These are phyloP conservation scores for Nasonia oneida DNA, from an alignment of 2,888 invertebrate species.

Conservation along the genomic window DNA sequence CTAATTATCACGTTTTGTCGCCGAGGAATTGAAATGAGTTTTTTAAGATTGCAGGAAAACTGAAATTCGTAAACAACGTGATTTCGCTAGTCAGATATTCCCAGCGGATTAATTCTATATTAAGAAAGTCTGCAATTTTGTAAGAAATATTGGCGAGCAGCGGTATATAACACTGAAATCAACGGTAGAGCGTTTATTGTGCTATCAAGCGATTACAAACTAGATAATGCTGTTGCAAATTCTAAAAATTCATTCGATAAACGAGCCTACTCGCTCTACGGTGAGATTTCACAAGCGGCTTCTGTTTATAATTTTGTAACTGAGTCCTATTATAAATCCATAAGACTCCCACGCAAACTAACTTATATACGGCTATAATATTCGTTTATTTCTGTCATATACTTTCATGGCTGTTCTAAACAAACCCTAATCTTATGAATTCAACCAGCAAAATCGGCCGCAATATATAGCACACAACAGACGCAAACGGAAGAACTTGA, in stretches of 20 bases:
- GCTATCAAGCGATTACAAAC: constrained; percentile 33
- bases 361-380: background rate
- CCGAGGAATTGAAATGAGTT: background rate
- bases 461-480: too few relatives aligned
- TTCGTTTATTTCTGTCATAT: too few relatives aligned
- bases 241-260: constrained; percentile 32
- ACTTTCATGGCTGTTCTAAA: too few relatives aligned
- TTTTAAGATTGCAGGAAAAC: background rate
- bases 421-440: too few relatives aligned
- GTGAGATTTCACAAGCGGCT: constrained; percentile 27
- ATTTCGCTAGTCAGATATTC: background rate
- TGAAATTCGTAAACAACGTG: background rate
- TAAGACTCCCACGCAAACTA: background rate
- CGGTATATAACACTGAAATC: constrained; percentile 37
- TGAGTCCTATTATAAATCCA: constrained; percentile 13
- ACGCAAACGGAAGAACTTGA: background rate
- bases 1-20: background rate
- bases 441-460: too few relatives aligned
- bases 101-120: background rate
- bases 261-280: background rate
- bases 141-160: background rate
- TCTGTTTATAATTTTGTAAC: constrained; percentile 23
- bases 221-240: constrained; percentile 40
- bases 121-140: constrained; percentile 7
- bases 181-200: constrained; percentile 39